Base-by-base conservation (phyloP, 2,113 vertebrate genomes). In the Gallinago paraguaiae region DNA sequence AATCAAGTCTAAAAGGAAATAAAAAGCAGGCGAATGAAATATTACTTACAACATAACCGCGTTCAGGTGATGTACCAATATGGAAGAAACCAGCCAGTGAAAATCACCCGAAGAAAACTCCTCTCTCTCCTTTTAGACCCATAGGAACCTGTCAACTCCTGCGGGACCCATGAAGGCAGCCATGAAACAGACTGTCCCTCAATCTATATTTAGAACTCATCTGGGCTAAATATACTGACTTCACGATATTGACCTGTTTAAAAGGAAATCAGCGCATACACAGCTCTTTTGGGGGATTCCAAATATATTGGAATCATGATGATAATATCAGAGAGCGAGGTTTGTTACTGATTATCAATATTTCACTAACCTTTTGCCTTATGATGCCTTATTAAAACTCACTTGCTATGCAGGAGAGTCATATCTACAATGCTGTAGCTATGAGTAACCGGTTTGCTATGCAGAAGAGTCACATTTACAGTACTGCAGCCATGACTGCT, bases 181-280 rank as follows among this genome's bases (percentile, higher is more conserved):
- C 82, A 30, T 37, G 83, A 96, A 96, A 94, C 87, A 91, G 83
- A 57, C 87, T 83, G 77, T 54, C 82, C 88, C 74, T 90, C 85
- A 50, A 39, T 95, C 96, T 98, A 96, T 97, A 97, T 98, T 97
- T 98, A 97, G 97, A 82, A 33, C 79, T 94, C 61, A 82, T 39
- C 95, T 95, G 70, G 96, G 96, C 96, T 78, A 89, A 95, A 72
- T 30, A 72, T 27, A 65, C 33, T 70, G 82, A 68, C 93, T 95
- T 83, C 75, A 67, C 91, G 78, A 16, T 61, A 80, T 39, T 30
- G 16, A 91, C 50, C 78, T 80, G 19, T 74, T 95, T 59, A 56
- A 82, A 85, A 74, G 81, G n/a, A 86, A 82, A 84, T 33, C 61
- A 75, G 43, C 33, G 43, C 17, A 37, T 19, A 39, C 2, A 82